phyloP scores from a whole-genome alignment of 2,113 vertebrate species.

The human (Homo sapiens) region DNA sequence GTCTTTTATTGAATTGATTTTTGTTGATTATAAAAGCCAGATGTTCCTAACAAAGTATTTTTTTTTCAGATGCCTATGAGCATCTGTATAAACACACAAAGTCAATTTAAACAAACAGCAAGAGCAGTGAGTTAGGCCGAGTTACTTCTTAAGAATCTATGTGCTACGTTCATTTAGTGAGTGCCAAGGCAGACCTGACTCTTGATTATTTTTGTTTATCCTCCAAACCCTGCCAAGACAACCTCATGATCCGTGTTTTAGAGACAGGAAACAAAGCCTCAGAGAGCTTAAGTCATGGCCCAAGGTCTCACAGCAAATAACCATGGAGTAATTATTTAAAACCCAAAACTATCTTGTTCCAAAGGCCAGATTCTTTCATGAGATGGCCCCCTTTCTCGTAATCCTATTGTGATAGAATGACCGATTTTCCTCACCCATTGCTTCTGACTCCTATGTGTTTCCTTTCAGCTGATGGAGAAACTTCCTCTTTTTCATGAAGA shows the following conservation, averaged over 20 bases:
- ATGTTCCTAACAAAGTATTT: slow-evolving; percentile 15
- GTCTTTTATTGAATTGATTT: slow-evolving; percentile 6
- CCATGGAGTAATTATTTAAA: background rate
- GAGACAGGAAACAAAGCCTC: background rate
- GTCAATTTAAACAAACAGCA: background rate
- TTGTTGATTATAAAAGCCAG: slow-evolving; percentile 48
- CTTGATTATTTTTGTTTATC: background rate
- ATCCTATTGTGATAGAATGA: background rate
- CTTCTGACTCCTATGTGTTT: background rate
- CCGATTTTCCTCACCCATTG: background rate
- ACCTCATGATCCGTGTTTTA: background rate
- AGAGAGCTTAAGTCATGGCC: background rate
- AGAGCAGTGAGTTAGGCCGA: background rate
- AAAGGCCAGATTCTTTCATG: background rate
- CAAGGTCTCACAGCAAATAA: background rate
- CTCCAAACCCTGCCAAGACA: background rate
- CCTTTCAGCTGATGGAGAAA: slow-evolving; percentile 82
- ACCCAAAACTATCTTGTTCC: background rate
- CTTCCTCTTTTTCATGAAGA: slow-evolving; percentile 64
- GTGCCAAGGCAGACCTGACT: no score
- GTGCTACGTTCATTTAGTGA: background rate
- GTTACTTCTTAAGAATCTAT: background rate
- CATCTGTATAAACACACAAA: slow-evolving; percentile 20
- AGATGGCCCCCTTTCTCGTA: background rate
- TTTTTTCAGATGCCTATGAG: background rate